phyloP scores from a whole-genome alignment of 2,888 invertebrate genomes.

The Melanargia galathea region DNA sequence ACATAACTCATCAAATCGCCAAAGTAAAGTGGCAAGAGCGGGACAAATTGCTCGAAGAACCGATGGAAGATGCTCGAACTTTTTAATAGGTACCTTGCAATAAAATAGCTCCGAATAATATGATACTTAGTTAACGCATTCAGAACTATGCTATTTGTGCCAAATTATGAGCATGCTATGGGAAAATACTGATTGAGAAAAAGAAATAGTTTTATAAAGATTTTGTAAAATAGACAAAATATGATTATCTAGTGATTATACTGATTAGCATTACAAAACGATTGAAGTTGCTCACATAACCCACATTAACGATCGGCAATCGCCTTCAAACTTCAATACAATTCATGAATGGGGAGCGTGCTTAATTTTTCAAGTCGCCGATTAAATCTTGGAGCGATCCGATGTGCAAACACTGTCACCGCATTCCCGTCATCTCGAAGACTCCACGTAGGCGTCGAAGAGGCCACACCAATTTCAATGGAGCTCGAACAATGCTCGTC shows the following conservation, averaged over 20 bases:
- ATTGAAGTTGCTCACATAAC: neutral
- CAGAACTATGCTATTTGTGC: no score
- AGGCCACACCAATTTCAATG: constrained; percentile 78
- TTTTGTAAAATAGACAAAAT: neutral
- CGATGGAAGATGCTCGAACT: no score
- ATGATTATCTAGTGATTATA: constrained; percentile 11
- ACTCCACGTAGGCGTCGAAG: constrained; percentile 66
- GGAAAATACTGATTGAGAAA: no score
- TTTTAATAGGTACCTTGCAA: no score
- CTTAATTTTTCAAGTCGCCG: constrained; percentile 60
- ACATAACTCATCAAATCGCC: no score
- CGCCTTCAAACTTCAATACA: constrained; percentile 26
- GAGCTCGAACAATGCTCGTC: constrained; percentile 66
- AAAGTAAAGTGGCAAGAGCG: no score
- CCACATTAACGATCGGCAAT: constrained; percentile 28
- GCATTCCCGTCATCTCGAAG: constrained; percentile 51
- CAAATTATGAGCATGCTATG: no score
- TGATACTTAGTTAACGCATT: no score
- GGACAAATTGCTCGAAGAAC: no score
- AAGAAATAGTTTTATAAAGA: neutral
- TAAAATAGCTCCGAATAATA: no score
- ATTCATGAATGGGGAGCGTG: constrained; percentile 69
- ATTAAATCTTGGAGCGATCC: constrained; percentile 69
- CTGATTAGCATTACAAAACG: constrained; percentile 20
- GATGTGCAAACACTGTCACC: constrained; percentile 70